Percentiles rank a stretch among this genome's conserved stretches.
Evolutionary conservation across 2,797 vertebrate genomes (phyloP).

Genomic region (Champsocephalus esox): DNA sequence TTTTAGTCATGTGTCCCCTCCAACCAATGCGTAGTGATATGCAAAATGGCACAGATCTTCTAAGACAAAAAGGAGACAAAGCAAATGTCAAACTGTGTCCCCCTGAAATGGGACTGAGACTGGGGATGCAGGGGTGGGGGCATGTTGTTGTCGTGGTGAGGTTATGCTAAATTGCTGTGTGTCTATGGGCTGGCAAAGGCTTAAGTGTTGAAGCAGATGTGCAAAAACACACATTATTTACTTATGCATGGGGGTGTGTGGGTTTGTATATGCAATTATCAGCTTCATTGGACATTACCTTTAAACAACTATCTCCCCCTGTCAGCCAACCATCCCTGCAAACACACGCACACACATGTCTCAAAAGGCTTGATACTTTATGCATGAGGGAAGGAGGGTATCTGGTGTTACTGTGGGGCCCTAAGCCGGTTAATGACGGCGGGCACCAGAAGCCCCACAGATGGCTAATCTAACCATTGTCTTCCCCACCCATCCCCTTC

Average conservation of each 20-base stretch:
- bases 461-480: slow-evolving; percentile 90
- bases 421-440: slow-evolving; percentile 85
- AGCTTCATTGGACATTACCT: slow-evolving; percentile 55
- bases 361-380: slow-evolving; percentile 65
- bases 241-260: slow-evolving; percentile 39
- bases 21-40: slow-evolving; percentile 70
- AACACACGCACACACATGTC: slow-evolving; percentile 35
- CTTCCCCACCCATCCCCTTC: slow-evolving; percentile 71
- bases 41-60: slow-evolving; percentile 75
- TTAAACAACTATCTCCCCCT: slow-evolving; percentile 46
- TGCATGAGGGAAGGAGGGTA: slow-evolving; percentile 60
- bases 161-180: slow-evolving; percentile 46
- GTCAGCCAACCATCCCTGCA: slow-evolving; percentile 20
- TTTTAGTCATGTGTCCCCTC: slow-evolving; percentile 66
- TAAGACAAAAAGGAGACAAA: slow-evolving; percentile 74
- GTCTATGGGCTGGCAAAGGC: slow-evolving; percentile 39
- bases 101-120: slow-evolving; percentile 52
- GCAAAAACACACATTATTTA: slow-evolving; percentile 38
- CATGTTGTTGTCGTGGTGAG: slow-evolving; percentile 36
- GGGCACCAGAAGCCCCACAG: slow-evolving; percentile 85
- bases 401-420: slow-evolving; percentile 76
- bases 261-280: slow-evolving; percentile 67
- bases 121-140: slow-evolving; percentile 34
- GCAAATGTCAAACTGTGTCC: slow-evolving; percentile 78
- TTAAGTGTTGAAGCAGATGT: slow-evolving; percentile 66